Base-by-base conservation (phyloP, 2,797 vertebrate species). In the Hydrocynus forskahlii region DNA sequence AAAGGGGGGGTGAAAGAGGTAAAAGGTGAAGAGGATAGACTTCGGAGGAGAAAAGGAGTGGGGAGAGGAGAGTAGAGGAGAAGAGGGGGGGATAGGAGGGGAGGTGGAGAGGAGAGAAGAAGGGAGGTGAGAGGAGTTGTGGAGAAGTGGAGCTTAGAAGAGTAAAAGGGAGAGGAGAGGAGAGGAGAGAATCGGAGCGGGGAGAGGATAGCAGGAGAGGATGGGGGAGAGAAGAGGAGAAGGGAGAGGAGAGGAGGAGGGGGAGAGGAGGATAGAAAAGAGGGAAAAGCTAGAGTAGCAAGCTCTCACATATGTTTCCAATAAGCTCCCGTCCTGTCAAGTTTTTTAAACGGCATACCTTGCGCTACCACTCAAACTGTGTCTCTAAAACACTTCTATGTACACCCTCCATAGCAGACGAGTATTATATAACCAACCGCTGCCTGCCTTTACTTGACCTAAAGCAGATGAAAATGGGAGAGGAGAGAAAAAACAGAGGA, bases 221-320 rank as follows among this genome's bases (percentile, higher is more conserved):
- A 10, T 45, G 43, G 43, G 43, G 6, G 43, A 45, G 43, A 45
- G 9, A 10, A 45, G 43, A 45, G 43, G 6, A 50, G 48, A 50
- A 10, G 12, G 8, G 29, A 38, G 21, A 60, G 43, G 43, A 59
- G 50, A 66, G 23, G n/a, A 75, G 55, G 54, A 13, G 48, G 12
- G 48, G 12, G 21, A 40, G 60, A 62, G 52, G 29, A 40, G 48
- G 45, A 29, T 16, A 55, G 63, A 75, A 17, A 50, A 74, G 64
- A 59, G 64, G 72, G 40, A 64, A 29, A 78, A 57, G 50, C 69
- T n/a, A 50, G 50, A 82, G 78, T 38, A 57, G 54, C 81, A 72
- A 64, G 86, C 69, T 83, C 69, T 62, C 71, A 89, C 87, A 85
- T 91, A 68, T 91, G 90, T 88, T 93, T 94, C 85, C 91, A 91